phyloP scores from a whole-genome alignment of 2,888 invertebrate species.

The Hirtodrosophila trivittata region DNA sequence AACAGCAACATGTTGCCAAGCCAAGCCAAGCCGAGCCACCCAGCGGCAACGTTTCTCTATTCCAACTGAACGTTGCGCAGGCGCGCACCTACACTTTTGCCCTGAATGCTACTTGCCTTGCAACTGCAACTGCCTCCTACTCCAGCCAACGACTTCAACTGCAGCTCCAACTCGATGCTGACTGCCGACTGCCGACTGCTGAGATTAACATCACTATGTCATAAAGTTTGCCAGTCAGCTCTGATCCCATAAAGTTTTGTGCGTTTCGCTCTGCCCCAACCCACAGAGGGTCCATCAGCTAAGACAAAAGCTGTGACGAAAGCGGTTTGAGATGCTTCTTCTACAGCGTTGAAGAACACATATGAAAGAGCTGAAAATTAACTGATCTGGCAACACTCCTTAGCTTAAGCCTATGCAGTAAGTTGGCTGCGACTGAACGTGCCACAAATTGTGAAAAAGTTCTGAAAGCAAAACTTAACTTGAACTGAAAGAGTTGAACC shows the following conservation, averaged over 20 bases:
- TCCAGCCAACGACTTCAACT: no score
- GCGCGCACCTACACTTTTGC: conserved; percentile 68
- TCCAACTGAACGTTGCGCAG: conserved; percentile 35
- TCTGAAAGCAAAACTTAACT: no score
- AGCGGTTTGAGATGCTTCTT: no score
- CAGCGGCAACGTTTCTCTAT: conserved; percentile 37
- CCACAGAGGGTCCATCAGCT: neutral
- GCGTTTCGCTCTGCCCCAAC: conserved; percentile 27
- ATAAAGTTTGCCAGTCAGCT: conserved; percentile 61
- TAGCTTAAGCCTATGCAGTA: no score
- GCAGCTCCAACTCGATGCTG: conserved; percentile 15
- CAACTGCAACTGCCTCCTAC: no score
- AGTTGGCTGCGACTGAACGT: no score
- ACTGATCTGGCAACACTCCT: no score
- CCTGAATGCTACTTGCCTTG: conserved; percentile 65
- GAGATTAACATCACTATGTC: conserved; percentile 62
- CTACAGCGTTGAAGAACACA: no score
- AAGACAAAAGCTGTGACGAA: neutral
- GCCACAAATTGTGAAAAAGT: no score
- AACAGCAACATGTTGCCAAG: conserved; percentile 32
- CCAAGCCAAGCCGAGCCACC: conserved; percentile 41
- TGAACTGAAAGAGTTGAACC: no score
- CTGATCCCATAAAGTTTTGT: conserved; percentile 61
- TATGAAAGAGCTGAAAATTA: no score
- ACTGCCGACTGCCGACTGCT: conserved; percentile 18